Percentiles rank a stretch among this genome's conserved stretches.
These are phyloP conservation scores for Macrostomum lignano DNA, from an alignment of 1,140 invertebrate genomes.

Conservation along the genomic window DNA sequence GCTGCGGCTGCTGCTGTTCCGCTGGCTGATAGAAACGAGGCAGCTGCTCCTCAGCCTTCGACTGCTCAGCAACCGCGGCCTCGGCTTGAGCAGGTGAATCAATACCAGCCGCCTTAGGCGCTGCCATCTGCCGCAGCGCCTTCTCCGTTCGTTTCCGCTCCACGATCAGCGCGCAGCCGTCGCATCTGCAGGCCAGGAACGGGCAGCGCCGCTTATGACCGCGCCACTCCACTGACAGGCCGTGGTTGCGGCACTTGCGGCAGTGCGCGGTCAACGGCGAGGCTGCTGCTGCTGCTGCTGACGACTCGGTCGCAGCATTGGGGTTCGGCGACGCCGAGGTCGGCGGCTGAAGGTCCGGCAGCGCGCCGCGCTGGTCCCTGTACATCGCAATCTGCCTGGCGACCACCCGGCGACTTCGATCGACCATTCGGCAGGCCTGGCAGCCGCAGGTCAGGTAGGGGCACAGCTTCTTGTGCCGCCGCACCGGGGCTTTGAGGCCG, in stretches of 20 bases:
- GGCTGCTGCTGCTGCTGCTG: too few species aligned
- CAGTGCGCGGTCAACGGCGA: too few species aligned
- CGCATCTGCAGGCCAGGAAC: conserved; percentile 1
- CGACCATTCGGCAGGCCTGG: neutral
- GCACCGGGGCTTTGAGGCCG: conserved; percentile 1
- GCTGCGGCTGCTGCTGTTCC: too few species aligned
- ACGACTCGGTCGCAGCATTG: too few species aligned
- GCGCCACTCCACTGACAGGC: conserved; percentile 2
- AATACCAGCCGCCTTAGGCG: too few species aligned
- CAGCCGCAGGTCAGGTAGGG: conserved; percentile 1
- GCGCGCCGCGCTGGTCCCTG: conserved; percentile 5
- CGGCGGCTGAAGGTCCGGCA: too few species aligned
- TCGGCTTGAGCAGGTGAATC: too few species aligned
- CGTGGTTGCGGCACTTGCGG: conserved; percentile 4
- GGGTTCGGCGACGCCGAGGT: too few species aligned
- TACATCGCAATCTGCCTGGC: conserved; percentile 6
- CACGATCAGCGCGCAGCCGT: conserved; percentile 3
- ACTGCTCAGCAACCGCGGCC: too few species aligned
- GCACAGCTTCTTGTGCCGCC: conserved; percentile 1
- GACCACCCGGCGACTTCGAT: neutral
- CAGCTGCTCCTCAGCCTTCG: too few species aligned
- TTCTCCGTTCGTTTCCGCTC: conserved; percentile 4
- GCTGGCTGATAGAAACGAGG: too few species aligned
- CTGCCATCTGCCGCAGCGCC: conserved; percentile 1
- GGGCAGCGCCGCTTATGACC: conserved; percentile 4